Evolutionary conservation across 2,888 invertebrate genomes (phyloP).

Genomic region (Pyrrhia umbra): DNA sequence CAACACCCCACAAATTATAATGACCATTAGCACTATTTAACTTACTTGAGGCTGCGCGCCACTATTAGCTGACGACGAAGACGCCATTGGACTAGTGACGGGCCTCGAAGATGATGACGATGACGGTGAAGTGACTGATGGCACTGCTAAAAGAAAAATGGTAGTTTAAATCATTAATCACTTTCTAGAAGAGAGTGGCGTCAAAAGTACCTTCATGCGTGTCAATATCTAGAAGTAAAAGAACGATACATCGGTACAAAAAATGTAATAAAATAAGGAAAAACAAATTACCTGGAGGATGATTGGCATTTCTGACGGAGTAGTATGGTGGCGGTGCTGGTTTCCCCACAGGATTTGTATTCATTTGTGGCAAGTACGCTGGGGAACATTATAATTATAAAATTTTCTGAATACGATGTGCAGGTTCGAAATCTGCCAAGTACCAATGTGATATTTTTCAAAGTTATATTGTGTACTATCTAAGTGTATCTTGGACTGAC

Average conservation of each 20-base stretch:
- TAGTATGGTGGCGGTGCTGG: slow-evolving; percentile 95
- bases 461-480: background rate
- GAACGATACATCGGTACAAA: no score
- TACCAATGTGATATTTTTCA: no score
- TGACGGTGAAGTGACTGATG: slow-evolving; percentile 77
- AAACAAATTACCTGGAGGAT: slow-evolving; percentile 73
- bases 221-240: background rate
- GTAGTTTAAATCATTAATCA: background rate
- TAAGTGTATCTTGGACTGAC: no score
- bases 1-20: background rate
- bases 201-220: background rate
- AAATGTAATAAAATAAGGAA: background rate
- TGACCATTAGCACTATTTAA: slow-evolving; percentile 12
- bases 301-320: slow-evolving; percentile 77
- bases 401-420: background rate
- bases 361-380: slow-evolving; percentile 82
- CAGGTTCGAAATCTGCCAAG: no score
- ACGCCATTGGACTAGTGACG: slow-evolving; percentile 78
- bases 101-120: slow-evolving; percentile 82
- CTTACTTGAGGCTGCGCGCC: slow-evolving; percentile 86
- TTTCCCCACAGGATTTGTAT: slow-evolving; percentile 92
- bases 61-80: slow-evolving; percentile 77
- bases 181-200: background rate
- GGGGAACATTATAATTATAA: slow-evolving; percentile 41
- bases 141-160: slow-evolving; percentile 56